Evolutionary conservation across 2,888 invertebrate genomes (phyloP), one percentile per base, ranked within the genome.

Genomic region (Lasioglossum morio): DNA sequence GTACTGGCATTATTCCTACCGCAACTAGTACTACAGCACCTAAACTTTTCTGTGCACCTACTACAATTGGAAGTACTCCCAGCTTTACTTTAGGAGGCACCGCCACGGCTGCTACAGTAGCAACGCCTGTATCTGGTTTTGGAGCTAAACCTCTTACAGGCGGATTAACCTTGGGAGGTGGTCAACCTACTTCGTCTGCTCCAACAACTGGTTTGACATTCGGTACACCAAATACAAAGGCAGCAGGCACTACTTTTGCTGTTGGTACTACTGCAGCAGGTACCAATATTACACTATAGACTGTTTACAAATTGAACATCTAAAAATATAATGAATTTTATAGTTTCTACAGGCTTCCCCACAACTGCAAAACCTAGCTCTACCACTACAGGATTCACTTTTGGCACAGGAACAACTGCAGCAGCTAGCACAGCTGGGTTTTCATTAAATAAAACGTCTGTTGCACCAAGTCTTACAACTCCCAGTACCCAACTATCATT

Each of bases 401-500:
- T 92, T 46, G 88, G 87, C 46, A 60, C 79, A 57, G 81, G 91
- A 10, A 89, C 88, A 34, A 77, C 91, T 1, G 79, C 92, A 5
- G 87, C 85, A 8, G 87, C 85, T 10, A 83, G 81, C 12, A 85
- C 90, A 37, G 48, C 87, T 34, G 93, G 93, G 72, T 94, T 94
- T 82, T 89, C 92, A 57, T 79, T 88, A 5, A 87, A 92, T 34
- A 90, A 90, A 75, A 92, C 94, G 4, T 77, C 91, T 19, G 89
- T 93, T 4, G 91, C 94, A 4, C 80, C 89, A 7, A 91, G 86
- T 34, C 72, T 91, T 3, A 84, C 90, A 34, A 84, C 92, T 60
- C 83, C 88, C 19, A 85, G 92, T 46, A 92, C 94, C 48, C 93
- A 93, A 83, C 92, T 93, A 30, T 90, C 93, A 19, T 88, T 95